Conservation (phyloP, 2,113 vertebrate genomes). For the Panthera leo region DNA sequence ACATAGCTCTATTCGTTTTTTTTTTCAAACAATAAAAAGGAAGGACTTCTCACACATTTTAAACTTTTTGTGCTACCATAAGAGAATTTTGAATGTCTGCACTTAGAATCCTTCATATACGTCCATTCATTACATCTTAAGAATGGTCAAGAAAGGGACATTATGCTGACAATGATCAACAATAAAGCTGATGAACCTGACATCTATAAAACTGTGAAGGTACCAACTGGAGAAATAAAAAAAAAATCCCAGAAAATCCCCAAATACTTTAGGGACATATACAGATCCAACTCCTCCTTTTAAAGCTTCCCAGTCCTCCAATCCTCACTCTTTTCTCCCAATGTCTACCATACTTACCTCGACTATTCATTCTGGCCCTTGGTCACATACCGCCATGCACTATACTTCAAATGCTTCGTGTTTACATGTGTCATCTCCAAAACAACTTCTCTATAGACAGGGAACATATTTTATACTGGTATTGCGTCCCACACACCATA, state of each 20-base stretch:
- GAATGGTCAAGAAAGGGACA: background rate
- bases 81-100: background rate
- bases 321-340: background rate
- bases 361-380: background rate
- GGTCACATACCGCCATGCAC: background rate
- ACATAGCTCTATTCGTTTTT: background rate
- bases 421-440: background rate
- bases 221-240: background rate
- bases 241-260: background rate
- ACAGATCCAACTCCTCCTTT: background rate
- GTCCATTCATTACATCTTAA: background rate
- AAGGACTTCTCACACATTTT: background rate
- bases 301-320: background rate
- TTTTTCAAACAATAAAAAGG: background rate
- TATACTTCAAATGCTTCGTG: background rate
- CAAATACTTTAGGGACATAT: background rate
- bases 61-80: background rate
- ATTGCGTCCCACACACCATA: background rate
- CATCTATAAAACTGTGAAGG: background rate
- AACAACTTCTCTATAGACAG: background rate
- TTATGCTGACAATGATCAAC: background rate
- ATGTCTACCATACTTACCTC: background rate
- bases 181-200: background rate
- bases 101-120: background rate
- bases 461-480: background rate